A percentile compares a stretch with the other conserved stretches of the same genome.
Conservation (phyloP, 2,888 invertebrate species). For the Cheilosia variabilis region DNA sequence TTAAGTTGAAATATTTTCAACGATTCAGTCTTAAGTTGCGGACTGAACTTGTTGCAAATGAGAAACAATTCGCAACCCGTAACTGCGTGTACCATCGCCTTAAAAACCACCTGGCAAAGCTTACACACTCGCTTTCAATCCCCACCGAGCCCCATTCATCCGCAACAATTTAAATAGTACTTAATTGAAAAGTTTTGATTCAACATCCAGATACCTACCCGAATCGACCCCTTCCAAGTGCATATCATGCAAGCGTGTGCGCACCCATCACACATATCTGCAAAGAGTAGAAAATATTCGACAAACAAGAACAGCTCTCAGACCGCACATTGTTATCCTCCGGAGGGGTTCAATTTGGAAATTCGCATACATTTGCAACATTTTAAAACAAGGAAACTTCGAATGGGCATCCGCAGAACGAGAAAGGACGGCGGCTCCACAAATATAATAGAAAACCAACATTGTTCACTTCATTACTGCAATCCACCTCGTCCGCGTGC, state of each 20-base stretch:
- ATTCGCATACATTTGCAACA: constrained; percentile 69
- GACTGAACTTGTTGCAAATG: not conserved
- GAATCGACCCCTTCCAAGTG: not conserved
- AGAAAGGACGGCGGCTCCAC: not conserved
- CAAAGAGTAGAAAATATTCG: constrained; percentile 3
- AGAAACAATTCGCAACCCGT: not conserved
- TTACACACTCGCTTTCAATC: not conserved
- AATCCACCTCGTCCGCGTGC: constrained; percentile 25
- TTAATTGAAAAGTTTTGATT: constrained; percentile 35
- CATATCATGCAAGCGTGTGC: not conserved
- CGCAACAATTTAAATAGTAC: constrained; percentile 25
- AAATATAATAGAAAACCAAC: constrained; percentile 60
- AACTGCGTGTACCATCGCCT: not conserved
- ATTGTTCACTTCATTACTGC: constrained; percentile 74
- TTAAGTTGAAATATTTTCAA: no score
- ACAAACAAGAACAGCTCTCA: constrained; percentile 20
- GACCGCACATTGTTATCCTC: constrained; percentile 66
- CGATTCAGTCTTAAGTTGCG: no score
- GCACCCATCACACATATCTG: not conserved
- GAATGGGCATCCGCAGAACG: constrained; percentile 21
- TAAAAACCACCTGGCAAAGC: not conserved
- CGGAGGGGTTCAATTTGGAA: constrained; percentile 49
- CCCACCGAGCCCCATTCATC: not conserved
- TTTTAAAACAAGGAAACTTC: constrained; percentile 49
- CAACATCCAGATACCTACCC: constrained; percentile 24